Conservation (phyloP, 2,888 invertebrate species). For the Eupithecia centaureata region DNA sequence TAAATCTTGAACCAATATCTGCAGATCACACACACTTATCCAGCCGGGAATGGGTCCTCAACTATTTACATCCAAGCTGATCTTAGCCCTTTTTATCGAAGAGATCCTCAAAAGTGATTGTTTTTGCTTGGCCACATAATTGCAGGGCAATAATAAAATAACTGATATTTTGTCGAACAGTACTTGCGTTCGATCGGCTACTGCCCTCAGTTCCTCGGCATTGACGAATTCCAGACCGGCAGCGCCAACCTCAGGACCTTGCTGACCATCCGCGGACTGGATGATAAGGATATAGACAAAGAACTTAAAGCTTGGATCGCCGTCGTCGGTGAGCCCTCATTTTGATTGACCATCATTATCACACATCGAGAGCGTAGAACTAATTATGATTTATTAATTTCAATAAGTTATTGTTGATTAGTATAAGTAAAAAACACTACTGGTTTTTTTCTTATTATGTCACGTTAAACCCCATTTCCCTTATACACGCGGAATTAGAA, state of each 20-base stretch:
- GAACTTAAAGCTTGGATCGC: conserved; percentile 85
- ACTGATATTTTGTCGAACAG: conserved; percentile 61
- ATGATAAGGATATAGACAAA: conserved; percentile 58
- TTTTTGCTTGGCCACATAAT: neutral
- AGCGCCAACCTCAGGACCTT: conserved; percentile 88
- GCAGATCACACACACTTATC: neutral
- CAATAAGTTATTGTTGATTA: too few species aligned
- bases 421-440: too few species aligned
- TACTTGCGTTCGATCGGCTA: conserved; percentile 91
- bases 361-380: too few species aligned
- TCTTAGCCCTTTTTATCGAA: neutral
- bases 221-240: conserved; percentile 91
- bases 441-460: too few species aligned
- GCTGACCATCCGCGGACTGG: conserved; percentile 89
- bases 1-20: neutral
- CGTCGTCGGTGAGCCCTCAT: conserved; percentile 74
- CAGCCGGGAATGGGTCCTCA: neutral
- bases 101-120: neutral
- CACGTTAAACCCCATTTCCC: too few species aligned
- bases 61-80: neutral
- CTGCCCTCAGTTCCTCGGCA: conserved; percentile 94
- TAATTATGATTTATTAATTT: too few species aligned
- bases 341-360: neutral
- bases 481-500: too few species aligned
- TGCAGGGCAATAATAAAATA: neutral